Conservation (phyloP, 35 echinoderm and acorn worm species). For the Heliocidaris erythrogramma region DNA sequence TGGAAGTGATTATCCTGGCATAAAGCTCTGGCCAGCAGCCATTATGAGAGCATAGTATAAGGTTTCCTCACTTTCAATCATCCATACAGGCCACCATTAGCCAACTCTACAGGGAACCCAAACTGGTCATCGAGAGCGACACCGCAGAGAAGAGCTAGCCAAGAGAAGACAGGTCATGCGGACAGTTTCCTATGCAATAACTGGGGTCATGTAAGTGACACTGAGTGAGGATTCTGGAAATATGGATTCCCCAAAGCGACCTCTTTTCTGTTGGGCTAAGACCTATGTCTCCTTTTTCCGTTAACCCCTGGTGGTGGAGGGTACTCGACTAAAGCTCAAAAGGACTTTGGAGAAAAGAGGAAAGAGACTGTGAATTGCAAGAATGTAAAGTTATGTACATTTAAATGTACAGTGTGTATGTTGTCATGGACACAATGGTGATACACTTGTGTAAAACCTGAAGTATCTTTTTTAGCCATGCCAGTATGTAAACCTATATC, state of each 20-base stretch:
- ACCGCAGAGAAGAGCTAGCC: not conserved
- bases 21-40: too few relatives aligned
- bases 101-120: constrained; percentile 22
- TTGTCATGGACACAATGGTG: not conserved
- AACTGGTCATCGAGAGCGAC: not conserved
- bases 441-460: too few relatives aligned
- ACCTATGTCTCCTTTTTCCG: not conserved
- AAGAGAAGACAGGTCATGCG: not conserved
- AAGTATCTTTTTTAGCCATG: too few relatives aligned
- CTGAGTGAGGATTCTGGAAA: not conserved
- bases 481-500: too few relatives aligned
- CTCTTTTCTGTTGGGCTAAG: not conserved
- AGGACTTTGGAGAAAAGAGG: not conserved
- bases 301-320: not conserved
- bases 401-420: not conserved
- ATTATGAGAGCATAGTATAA: too few relatives aligned
- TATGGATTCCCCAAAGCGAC: not conserved
- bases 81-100: not conserved
- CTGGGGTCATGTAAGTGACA: not conserved
- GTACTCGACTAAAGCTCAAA: not conserved
- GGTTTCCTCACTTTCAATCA: not conserved
- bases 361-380: not conserved
- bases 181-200: constrained; percentile 1
- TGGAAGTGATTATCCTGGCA: too few relatives aligned
- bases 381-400: not conserved